Conservation (phyloP, 2,797 vertebrate genomes). For the Rallus crepitans region DNA sequence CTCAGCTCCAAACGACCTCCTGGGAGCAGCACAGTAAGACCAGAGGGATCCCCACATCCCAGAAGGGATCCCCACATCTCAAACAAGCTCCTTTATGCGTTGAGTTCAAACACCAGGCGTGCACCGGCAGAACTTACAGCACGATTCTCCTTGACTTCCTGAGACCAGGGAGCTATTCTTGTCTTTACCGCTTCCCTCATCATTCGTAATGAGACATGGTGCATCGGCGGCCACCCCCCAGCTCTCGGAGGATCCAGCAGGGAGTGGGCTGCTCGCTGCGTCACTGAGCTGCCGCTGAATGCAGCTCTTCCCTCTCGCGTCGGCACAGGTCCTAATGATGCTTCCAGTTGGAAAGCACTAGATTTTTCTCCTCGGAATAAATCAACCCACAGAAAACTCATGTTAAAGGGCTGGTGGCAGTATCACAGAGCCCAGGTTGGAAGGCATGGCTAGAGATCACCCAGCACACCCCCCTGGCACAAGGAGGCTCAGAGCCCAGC, state of each 20-base stretch:
- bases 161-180: not conserved
- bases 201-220: not conserved
- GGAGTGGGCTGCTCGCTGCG: not conserved
- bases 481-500: not conserved
- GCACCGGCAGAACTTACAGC: not conserved
- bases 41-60: not conserved
- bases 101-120: not conserved
- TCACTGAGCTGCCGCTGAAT: not conserved
- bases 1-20: not conserved
- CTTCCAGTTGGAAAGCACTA: not conserved
- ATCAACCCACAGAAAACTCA: not conserved
- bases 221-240: not conserved
- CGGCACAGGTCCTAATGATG: not conserved
- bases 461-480: not conserved
- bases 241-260: not conserved
- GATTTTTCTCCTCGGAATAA: not conserved
- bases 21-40: not conserved
- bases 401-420: not conserved
- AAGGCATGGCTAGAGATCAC: not conserved
- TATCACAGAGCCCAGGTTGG: not conserved
- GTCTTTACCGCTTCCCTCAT: not conserved
- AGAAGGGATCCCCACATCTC: not conserved
- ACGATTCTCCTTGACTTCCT: not conserved
- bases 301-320: not conserved
- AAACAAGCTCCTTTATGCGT: not conserved